Base-by-base conservation (phyloP, 2,113 vertebrate genomes). In the Oophaga pumilio region DNA sequence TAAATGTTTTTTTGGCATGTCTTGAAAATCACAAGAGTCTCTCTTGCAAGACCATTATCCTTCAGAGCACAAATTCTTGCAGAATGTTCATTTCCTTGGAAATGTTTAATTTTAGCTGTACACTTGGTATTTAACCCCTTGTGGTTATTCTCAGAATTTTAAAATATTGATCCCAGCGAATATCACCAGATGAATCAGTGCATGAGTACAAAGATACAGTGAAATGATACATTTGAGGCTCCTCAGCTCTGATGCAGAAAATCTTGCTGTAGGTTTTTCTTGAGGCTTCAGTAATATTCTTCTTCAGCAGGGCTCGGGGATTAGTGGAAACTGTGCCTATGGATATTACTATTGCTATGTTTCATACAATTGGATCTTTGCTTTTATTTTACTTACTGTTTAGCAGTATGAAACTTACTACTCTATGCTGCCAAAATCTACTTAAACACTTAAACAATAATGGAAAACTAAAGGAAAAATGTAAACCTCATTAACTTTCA, bases 1-100 rank as follows among this genome's bases (percentile, higher is more conserved):
- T 79, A 78, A 53, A 68, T 78, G 49, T 86, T 85, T 77, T 77
- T 62, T 76, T 33, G 59, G 68, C 57, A 77, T 68, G 43, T 86
- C 49, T 84, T 28, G 49, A 57, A 84, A 73, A 84, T 71, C 82
- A 84, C 66, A 15, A 69, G 49, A 50, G 43, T 56, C 73, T 84
- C 50, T 71, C 50, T 84, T 84, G n/a, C 66, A 56, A 84, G 66
- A 71, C 50, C 82, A 84, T 56, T 84, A 57, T 57, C n/a, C 66
- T 84, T 28, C 50, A 56, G 66, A 57, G 66, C 5, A 57, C 50
- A 84, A 57, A 73, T 11, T 57, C 66, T 56, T 56, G 66, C 52
- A 57, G 57, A 84, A 18, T 69, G 24, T 69, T 69, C 20, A 14
- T 68, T 84, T 13, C 50, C 64, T 57, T 69, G 20, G 15, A 73